Conservation (phyloP, 2,888 invertebrate genomes). For the Lasioglossum villosulum region DNA sequence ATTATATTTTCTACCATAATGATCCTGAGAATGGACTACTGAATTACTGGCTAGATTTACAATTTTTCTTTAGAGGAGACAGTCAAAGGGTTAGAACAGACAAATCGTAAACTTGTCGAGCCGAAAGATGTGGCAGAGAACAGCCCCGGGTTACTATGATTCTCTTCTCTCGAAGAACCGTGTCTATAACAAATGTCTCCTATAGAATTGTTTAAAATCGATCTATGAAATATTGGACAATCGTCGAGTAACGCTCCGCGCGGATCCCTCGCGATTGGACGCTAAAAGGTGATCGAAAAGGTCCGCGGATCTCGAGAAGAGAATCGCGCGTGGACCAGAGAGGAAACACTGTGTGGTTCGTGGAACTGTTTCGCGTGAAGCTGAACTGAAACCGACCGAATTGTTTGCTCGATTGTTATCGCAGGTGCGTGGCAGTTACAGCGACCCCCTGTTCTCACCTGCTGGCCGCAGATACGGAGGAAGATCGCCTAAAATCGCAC, state of each 20-base stretch:
- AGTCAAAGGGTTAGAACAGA: background rate
- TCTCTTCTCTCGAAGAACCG: background rate
- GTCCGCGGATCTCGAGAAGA: constrained; percentile 21
- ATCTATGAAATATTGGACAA: background rate
- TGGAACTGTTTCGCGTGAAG: constrained; percentile 16
- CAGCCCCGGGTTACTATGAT: background rate
- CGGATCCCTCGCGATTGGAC: constrained; percentile 32
- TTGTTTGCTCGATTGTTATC: background rate
- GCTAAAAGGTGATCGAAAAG: constrained; percentile 37
- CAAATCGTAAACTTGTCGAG: background rate
- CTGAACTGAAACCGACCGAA: constrained; percentile 37
- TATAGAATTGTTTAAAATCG: background rate
- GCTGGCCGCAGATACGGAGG: background rate
- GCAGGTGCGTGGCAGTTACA: constrained; percentile 45
- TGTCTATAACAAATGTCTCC: background rate
- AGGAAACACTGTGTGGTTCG: constrained; percentile 17
- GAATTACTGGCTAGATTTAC: background rate
- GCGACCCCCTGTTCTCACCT: background rate
- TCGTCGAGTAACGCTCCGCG: background rate
- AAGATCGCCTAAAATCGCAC: constrained; percentile 10
- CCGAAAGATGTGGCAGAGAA: background rate
- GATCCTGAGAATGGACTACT: background rate
- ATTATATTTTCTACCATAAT: background rate
- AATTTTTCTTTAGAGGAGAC: background rate
- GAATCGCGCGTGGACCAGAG: constrained; percentile 7